Evolutionary conservation across 2,113 vertebrate species (phyloP).

Genomic region (Beaufortia kweichowensis): DNA sequence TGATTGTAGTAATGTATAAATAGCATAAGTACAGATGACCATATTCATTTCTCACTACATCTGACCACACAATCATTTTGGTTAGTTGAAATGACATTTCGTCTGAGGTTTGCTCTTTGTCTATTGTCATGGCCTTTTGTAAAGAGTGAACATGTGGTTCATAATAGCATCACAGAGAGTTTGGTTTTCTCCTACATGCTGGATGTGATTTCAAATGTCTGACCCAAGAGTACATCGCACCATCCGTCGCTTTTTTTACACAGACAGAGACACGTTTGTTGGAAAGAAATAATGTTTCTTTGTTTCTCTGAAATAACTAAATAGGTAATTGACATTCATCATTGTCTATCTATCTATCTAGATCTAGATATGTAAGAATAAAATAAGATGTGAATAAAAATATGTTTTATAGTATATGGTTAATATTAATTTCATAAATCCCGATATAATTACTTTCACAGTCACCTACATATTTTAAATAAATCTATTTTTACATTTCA

Average conservation of each 20-base stretch:
- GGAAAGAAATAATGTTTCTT: no score
- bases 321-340: no score
- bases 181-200: slow-evolving; percentile 1
- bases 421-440: no score
- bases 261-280: no score
- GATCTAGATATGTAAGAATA: no score
- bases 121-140: slow-evolving; percentile 39
- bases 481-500: background rate
- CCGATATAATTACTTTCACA: background rate
- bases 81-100: slow-evolving; percentile 26
- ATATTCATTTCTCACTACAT: slow-evolving; percentile 5
- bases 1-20: slow-evolving; percentile 9
- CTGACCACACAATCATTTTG: slow-evolving; percentile 24
- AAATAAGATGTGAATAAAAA: no score
- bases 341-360: no score
- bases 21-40: background rate
- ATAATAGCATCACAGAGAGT: slow-evolving; percentile 18
- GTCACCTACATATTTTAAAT: background rate
- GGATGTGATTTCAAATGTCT: slow-evolving; percentile 15
- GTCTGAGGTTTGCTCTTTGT: slow-evolving; percentile 42
- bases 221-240: background rate
- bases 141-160: slow-evolving; percentile 23
- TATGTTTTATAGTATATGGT: no score
- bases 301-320: no score
- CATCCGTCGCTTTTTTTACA: no score